These are phyloP conservation scores for Nephrotoma flavescens DNA, from an alignment of 2,888 invertebrate genomes.

Conservation along the genomic window DNA sequence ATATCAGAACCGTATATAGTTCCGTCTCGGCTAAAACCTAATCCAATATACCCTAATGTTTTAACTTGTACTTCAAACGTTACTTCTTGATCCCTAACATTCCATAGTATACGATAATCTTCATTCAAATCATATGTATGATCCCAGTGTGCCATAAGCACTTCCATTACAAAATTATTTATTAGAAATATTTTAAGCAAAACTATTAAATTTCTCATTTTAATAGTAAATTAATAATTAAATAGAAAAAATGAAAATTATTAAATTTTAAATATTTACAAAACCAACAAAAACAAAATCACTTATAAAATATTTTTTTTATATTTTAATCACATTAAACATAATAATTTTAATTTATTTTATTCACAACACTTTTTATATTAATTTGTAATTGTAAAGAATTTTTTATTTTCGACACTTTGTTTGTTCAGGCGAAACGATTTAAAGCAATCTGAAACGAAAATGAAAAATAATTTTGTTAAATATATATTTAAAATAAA, in stretches of 20 bases:
- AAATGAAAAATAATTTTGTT: not conserved
- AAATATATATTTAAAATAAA: not conserved
- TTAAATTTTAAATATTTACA: not conserved
- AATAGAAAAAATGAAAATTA: not conserved
- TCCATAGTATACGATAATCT: slow-evolving; percentile 54
- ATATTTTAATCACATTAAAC: not conserved
- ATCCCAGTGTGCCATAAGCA: slow-evolving; percentile 33
- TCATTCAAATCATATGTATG: slow-evolving; percentile 40
- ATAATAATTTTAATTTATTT: not conserved
- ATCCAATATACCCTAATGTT: slow-evolving; percentile 72
- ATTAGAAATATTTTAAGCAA: not conserved
- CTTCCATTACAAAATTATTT: not conserved
- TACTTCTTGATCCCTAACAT: slow-evolving; percentile 57
- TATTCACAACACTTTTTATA: not conserved
- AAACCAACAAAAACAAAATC: not conserved
- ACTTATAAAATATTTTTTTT: not conserved
- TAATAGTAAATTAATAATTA: not conserved
- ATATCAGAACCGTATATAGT: slow-evolving; percentile 72
- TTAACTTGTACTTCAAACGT: slow-evolving; percentile 71
- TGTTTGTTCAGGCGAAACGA: not conserved
- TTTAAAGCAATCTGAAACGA: not conserved
- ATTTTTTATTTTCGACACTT: not conserved
- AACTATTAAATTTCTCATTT: not conserved
- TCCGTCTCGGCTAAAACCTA: slow-evolving; percentile 72
- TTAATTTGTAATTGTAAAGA: too few species aligned